Evolutionary conservation across 1,140 invertebrate species (phyloP), one percentile per base, ranked within the genome.

Genomic region (Bombus difficillimus): DNA sequence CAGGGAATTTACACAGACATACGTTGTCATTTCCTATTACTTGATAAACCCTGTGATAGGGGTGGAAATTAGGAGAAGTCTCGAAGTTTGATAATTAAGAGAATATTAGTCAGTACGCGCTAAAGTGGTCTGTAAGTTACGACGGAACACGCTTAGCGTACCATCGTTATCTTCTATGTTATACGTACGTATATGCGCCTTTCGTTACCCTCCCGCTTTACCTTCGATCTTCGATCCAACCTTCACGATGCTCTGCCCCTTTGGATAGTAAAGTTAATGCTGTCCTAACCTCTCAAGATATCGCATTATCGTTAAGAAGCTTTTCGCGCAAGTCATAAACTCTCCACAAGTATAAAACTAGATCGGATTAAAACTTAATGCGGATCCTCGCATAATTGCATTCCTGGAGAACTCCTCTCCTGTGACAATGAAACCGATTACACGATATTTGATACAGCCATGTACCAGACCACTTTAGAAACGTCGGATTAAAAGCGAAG

Each of bases 301-400:
- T 93, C 91, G 92, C 89, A 93, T 94, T 93, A 93, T 86, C 91
- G 86, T 89, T 93, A 91, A 91, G 92, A 84, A 93, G 92, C 92
- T 92, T 93, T 93, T 85, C 91, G 83, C 89, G 85, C 85, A 87
- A 86, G 89, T 87, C 91, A 90, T 92, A 91, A 92, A 92, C 89
- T 92, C 86, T 77, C 76, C 85, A 69, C 76, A 66, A 85, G 90
- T 91, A 88, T 90, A 94, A 94, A 93, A 92, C 89, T 91, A 86
- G 88, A 91, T 83, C 87, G 89, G 92, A 93, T 94, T 93, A 93
- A 94, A 94, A 93, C 92, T 94, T 93, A 88, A 86, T 72, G 77
- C 73, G 72, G 86, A 82, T 81, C 78, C 59, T 78, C 68, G 89
- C 88, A 91, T 93, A 93, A 93, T 93, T 93, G 91, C 88, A 89